A percentile compares a stretch with the other conserved stretches of the same genome.
Conservation (phyloP, 2,888 invertebrate genomes). For the Brachyptera putata region DNA sequence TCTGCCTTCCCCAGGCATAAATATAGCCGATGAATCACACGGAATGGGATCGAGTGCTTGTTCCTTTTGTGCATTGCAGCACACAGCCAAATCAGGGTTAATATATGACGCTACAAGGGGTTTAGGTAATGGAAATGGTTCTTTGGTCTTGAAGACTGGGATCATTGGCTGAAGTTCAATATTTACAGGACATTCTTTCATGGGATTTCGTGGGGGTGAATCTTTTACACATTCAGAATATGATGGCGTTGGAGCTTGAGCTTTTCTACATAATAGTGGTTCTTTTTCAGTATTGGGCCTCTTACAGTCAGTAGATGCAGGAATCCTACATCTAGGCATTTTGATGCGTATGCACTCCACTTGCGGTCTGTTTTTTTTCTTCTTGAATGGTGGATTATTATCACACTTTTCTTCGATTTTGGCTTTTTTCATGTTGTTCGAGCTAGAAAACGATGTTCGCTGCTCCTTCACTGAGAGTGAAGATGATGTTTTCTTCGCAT, state of each 20-base stretch:
- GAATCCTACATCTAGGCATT: no score
- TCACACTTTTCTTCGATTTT: no score
- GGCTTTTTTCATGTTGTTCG: no score
- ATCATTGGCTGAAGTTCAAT: not conserved
- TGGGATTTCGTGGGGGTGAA: not conserved
- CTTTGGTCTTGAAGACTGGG: not conserved
- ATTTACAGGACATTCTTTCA: not conserved
- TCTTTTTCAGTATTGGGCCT: no score
- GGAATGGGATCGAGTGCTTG: not conserved
- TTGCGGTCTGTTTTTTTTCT: no score
- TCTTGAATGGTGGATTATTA: no score
- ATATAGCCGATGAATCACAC: not conserved
- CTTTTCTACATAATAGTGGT: not conserved
- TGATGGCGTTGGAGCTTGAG: not conserved
- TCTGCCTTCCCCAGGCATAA: not conserved
- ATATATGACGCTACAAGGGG: not conserved
- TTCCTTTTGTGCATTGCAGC: not conserved
- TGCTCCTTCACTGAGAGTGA: no score
- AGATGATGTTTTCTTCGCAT: no score
- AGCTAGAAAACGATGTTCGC: no score
- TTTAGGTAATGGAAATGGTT: not conserved
- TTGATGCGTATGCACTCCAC: no score
- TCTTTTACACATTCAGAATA: slow-evolving; percentile 10
- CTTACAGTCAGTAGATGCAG: no score
- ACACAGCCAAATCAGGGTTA: not conserved